Conservation (phyloP, 2,888 invertebrate species). For the Drosophila helvetica region DNA sequence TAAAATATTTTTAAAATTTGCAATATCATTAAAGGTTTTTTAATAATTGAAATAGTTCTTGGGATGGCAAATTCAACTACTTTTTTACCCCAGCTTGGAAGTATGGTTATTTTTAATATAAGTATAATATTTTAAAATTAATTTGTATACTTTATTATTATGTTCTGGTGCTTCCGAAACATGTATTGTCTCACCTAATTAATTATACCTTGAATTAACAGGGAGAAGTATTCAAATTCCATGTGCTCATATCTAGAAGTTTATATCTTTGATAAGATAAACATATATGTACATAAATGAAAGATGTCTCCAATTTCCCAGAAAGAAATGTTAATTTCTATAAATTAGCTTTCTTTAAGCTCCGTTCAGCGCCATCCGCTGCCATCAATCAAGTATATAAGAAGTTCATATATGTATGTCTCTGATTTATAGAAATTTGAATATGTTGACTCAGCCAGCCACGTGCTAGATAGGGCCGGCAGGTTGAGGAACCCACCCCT, state of each 20-base stretch:
- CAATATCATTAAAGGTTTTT: too few relatives aligned
- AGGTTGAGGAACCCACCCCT: slow-evolving; percentile 28
- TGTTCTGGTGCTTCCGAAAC: too few relatives aligned
- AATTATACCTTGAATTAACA: too few relatives aligned
- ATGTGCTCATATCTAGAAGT: slow-evolving; percentile 19
- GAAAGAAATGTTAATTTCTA: slow-evolving; percentile 2
- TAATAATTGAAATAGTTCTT: too few relatives aligned
- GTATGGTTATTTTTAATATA: too few relatives aligned
- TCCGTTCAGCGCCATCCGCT: neutral
- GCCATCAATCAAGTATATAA: slow-evolving; percentile 52
- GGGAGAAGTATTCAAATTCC: neutral
- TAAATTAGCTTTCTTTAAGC: neutral
- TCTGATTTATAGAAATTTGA: slow-evolving; percentile 39
- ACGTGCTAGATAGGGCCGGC: slow-evolving; percentile 37
- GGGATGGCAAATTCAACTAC: too few relatives aligned
- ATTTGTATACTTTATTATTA: too few relatives aligned
- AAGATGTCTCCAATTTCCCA: slow-evolving; percentile 4
- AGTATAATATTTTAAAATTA: too few relatives aligned
- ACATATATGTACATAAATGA: neutral
- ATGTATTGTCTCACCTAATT: too few relatives aligned
- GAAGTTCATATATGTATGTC: slow-evolving; percentile 4
- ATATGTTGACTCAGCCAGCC: slow-evolving; percentile 42
- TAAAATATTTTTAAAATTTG: too few relatives aligned
- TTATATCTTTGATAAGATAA: neutral
- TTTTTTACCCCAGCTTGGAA: too few relatives aligned